Evolutionary conservation across 1,140 invertebrate genomes (phyloP), one percentile per base, ranked within the genome.

Genomic region (Listronotus bonariensis): DNA sequence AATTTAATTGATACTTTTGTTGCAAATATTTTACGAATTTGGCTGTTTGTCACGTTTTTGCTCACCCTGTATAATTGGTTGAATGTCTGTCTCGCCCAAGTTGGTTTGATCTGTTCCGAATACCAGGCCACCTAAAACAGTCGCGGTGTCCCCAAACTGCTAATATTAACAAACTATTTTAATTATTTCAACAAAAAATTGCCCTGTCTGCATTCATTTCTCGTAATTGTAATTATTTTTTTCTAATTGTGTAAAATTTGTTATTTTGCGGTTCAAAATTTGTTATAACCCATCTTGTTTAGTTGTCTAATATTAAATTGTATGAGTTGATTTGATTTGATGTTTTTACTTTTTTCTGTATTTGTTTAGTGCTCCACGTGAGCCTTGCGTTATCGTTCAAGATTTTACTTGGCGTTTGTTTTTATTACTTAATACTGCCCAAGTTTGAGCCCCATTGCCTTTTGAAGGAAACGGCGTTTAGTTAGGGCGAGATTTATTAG

Each of bases 161-260:
- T 51, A 40, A 15, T 43, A 17, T 12, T 63, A 18, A 40, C 32
- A 59, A 56, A 38, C 9, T 12, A 36, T 57, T 43, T 57, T 57
- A 42, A 45, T 51, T 51, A 36, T 36, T 51, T 14, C 14, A 11
- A 15, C n/a, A 18, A 32, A 62, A 59, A 53, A 43, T 69, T 65
- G 53, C 67, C 71, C 68, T 72, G 68, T 75, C 71, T 74, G 72
- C 72, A 75, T 72, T 74, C 69, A 70, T 74, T 72, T 68, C 68
- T 70, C 65, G 49, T 26, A 41, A 17, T 57, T 36, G 34, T 36
- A 36, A 36, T 36, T 36, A 36, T 40, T 62, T 53, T 12, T 60
- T 14, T 60, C 43, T 52, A 26, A 26, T 26, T 26, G 20, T 62
- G 26, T 14, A 26, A 62, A 53, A 40, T 53, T 36, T 62, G 59